Base-by-base conservation (phyloP, 2,797 vertebrate species). In the Tragelaphus eurycerus region DNA sequence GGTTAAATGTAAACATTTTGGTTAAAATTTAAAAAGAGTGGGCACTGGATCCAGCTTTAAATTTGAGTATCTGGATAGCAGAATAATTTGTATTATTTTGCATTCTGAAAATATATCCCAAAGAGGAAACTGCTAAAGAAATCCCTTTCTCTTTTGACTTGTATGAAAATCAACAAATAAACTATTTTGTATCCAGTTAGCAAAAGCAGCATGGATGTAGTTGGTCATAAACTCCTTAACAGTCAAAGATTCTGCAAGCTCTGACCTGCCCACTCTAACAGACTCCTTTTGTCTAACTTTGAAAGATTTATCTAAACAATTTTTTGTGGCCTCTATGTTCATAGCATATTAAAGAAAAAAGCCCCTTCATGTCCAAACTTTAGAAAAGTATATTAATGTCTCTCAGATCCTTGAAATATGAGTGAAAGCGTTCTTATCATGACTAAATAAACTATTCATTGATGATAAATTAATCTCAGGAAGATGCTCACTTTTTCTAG, bases 201-300 rank as follows among this genome's bases (percentile, higher is more conserved):
- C 89, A 96, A 87, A 38, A 93, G 82, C 62, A 93, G 43, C 21
- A 60, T 16, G 46, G 15, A 59, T 82, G 7, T 7, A 79, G 87
- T 81, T 48, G 71, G 60, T 34, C 55, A 23, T 38, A 57, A 95
- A 89, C 43, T 88, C 15, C 64, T 46, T 67, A 84, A 62, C 34
- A 43, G 89, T 59, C 78, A 78, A 85, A 98, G 93, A 89, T 87
- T 95, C 97, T 95, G 46, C 31, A 0, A 48, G 29, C 95, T 98
- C 96, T 98, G 97, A 98, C 98, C 97, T 97, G 98, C 81, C 97
- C 64, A 83, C 81, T 84, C 74, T 67, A 98, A 98, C 93, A 98
- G 88, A 94, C 79, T n/a, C 46, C 94, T 96, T 98, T 98, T 98
- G 97, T 98, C 93, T 94, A 93, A 93, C 23, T 90, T 34, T 31